phyloP scores from a whole-genome alignment of 2,113 vertebrate genomes.

The Nibea albiflora region DNA sequence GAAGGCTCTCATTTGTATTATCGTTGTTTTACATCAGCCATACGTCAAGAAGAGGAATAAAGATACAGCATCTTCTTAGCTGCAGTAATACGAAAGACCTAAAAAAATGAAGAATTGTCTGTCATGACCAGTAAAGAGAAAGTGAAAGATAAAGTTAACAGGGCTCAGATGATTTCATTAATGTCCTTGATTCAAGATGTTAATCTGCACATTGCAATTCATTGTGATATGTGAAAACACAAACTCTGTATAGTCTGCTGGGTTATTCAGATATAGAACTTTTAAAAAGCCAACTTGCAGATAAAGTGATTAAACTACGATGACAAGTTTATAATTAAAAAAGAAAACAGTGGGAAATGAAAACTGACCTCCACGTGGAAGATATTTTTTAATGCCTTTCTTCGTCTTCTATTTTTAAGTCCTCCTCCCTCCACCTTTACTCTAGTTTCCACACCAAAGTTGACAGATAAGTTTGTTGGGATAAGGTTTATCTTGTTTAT shows the following conservation, averaged over 20 bases:
- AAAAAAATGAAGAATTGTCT: conserved; percentile 12
- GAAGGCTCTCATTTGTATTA: conserved; percentile 35
- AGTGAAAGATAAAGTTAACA: neutral
- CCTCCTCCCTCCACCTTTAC: neutral
- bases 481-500: conserved; percentile 1
- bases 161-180: conserved; percentile 3
- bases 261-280: conserved; percentile 47
- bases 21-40: conserved; percentile 30
- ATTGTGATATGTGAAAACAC: conserved; percentile 23
- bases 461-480: neutral
- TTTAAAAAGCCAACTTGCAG: conserved; percentile 13
- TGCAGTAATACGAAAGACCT: neutral
- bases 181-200: neutral
- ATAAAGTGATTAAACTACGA: conserved; percentile 53
- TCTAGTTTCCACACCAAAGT: conserved; percentile 18
- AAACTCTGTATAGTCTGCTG: neutral
- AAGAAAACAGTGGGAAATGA: conserved; percentile 42
- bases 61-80: neutral
- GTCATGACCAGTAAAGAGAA: conserved; percentile 23
- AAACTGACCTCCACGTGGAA: conserved; percentile 4
- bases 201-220: neutral
- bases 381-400: neutral
- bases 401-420: conserved; percentile 8
- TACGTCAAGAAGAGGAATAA: conserved; percentile 25
- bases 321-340: conserved; percentile 43